These are phyloP conservation scores for Microctonus aethiopoides DNA, from an alignment of 2,888 invertebrate genomes.

Conservation along the genomic window DNA sequence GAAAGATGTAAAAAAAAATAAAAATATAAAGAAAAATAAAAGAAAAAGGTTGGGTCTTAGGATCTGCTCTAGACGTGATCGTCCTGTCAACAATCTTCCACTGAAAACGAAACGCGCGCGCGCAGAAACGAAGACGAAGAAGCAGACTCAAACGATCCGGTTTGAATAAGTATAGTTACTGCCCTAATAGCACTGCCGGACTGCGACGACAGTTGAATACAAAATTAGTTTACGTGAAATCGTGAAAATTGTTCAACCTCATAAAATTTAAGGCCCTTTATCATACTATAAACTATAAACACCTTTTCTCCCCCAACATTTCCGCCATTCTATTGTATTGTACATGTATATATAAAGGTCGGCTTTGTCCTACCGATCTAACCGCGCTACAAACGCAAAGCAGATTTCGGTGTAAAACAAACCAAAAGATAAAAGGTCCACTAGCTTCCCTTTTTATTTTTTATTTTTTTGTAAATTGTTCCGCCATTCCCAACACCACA, in stretches of 20 bases:
- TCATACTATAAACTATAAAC: background rate
- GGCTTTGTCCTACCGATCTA: background rate
- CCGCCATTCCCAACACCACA: background rate
- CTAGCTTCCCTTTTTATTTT: background rate
- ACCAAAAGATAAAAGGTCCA: background rate
- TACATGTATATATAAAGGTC: background rate
- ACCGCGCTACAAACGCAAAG: conserved; percentile 5
- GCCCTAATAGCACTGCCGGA: conserved; percentile 60
- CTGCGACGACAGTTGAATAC: conserved; percentile 59
- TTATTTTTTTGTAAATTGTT: conserved; percentile 19
- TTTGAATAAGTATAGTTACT: conserved; percentile 65
- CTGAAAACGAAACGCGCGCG: conserved; percentile 31
- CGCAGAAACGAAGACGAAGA: conserved; percentile 23
- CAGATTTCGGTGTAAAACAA: background rate
- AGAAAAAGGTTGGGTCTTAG: conserved; percentile 44
- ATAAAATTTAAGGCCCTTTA: background rate
- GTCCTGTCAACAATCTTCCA: conserved; percentile 54
- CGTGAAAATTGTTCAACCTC: background rate
- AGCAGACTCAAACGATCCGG: conserved; percentile 56
- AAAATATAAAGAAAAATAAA: conserved; percentile 28
- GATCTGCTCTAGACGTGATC: conserved; percentile 53
- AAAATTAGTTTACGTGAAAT: conserved; percentile 43
- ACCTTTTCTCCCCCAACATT: background rate
- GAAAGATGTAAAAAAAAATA: background rate
- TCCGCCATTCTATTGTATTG: background rate